Base-by-base conservation (phyloP, 2,888 invertebrate species). In the Plagodis pulveraria region DNA sequence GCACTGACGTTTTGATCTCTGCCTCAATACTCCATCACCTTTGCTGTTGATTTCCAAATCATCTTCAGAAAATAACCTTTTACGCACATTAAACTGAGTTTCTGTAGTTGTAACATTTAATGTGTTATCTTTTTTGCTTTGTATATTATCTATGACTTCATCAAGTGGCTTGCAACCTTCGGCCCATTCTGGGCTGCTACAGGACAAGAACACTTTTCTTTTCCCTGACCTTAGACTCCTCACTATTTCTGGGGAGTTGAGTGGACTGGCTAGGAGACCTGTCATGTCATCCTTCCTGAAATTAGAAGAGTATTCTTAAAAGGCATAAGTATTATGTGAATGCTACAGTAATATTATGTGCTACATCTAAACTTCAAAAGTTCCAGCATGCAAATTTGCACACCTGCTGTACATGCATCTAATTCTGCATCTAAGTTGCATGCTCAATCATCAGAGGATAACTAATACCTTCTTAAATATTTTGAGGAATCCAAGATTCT, bases 151-250 rank as follows among this genome's bases (percentile, higher is more conserved):
- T 58, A 69, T 66, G 22, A 56, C 54, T 42, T 83, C 81, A n/a
- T 84, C 77, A 52, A 70, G 72, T 46, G 86, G 84, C 52, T 77
- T 72, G 69, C 89, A 89, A 32, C 87, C 88, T 54, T 87, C 86
- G 6, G 87, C 90, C 91, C 91, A 92, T 63, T 90, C 83, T 22
- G 91, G 91, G 62, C 91, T 92, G n/a, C 67, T 73, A 66, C 86
- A 81, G 2, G 84, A 80, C 41, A 78, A 72, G 2, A 86, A 70
- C 38, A 80, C 65, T 65, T 80, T 78, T 65, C 84, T 83, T 75
- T 84, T 89, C 48, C 74, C 69, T 66, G 74, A 66, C 69, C 75
- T 78, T 58, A 78, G 76, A 56, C 65, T 72, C 59, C 69, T 79
- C 9, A 74, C 69, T 38, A 85, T 63, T 69, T 90, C 89, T 43